Conservation (phyloP, 2,113 vertebrate genomes). For the Aythya baeri region DNA sequence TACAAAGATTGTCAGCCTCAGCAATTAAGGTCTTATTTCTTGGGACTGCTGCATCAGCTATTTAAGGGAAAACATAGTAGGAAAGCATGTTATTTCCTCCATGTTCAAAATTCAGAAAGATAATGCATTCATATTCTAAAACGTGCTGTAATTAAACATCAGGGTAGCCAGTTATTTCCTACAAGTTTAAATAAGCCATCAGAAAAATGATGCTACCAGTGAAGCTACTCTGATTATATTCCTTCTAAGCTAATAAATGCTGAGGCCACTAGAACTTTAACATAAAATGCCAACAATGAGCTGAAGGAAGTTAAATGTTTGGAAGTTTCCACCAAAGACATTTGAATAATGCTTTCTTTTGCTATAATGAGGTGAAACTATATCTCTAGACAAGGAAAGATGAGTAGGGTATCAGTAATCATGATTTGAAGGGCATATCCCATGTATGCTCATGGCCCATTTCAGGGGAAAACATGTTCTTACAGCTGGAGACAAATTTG, state of each 20-base stretch:
- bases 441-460: not conserved
- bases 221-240: not conserved
- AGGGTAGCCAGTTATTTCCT: not conserved
- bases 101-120: not conserved
- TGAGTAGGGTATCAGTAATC: not conserved
- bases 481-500: not conserved
- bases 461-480: not conserved
- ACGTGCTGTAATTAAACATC: not conserved
- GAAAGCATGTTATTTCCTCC: not conserved
- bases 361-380: not conserved
- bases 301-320: not conserved
- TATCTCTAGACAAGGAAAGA: not conserved
- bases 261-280: not conserved
- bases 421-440: not conserved
- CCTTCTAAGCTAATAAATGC: not conserved
- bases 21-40: not conserved
- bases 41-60: not conserved
- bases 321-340: not conserved
- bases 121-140: not conserved
- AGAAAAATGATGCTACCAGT: not conserved
- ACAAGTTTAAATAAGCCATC: not conserved
- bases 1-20: not conserved
- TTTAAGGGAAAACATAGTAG: not conserved
- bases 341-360: not conserved
- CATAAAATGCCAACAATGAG: slow-evolving; percentile 1